These are phyloP conservation scores for Heliconius ethilla DNA, from an alignment of 2,888 invertebrate genomes.

Conservation along the genomic window DNA sequence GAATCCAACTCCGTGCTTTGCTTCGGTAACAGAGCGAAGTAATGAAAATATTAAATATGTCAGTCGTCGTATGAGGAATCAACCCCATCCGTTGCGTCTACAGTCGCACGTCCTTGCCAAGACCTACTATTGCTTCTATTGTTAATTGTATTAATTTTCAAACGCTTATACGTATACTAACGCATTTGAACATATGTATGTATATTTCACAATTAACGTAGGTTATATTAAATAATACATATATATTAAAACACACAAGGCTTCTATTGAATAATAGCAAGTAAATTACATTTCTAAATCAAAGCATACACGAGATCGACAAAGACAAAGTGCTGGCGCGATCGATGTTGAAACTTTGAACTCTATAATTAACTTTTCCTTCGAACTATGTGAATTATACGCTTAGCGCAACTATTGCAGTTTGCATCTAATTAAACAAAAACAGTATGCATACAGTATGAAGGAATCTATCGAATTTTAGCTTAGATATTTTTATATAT, in stretches of 20 bases:
- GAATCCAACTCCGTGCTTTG: no score
- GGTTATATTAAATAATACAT: background rate
- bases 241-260: background rate
- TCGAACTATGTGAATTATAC: slow-evolving; percentile 5
- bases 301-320: slow-evolving; percentile 12
- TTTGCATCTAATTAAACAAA: slow-evolving; percentile 11
- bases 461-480: background rate
- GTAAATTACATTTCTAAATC: slow-evolving; percentile 13
- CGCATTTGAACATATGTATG: background rate
- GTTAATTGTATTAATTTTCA: background rate
- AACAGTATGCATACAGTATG: background rate
- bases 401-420: slow-evolving; percentile 9
- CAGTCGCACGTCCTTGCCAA: no score
- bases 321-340: slow-evolving; percentile 7
- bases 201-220: background rate
- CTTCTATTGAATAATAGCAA: background rate
- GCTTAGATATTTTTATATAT: background rate
- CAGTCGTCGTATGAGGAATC: no score
- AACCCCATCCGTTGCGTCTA: no score
- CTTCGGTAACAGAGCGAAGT: no score
- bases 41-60: no score
- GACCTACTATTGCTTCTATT: background rate
- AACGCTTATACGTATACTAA: background rate
- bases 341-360: slow-evolving; percentile 8
- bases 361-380: slow-evolving; percentile 19